These are phyloP conservation scores for Rhineura floridana DNA, from an alignment of 2,113 vertebrate genomes.

Conservation along the genomic window DNA sequence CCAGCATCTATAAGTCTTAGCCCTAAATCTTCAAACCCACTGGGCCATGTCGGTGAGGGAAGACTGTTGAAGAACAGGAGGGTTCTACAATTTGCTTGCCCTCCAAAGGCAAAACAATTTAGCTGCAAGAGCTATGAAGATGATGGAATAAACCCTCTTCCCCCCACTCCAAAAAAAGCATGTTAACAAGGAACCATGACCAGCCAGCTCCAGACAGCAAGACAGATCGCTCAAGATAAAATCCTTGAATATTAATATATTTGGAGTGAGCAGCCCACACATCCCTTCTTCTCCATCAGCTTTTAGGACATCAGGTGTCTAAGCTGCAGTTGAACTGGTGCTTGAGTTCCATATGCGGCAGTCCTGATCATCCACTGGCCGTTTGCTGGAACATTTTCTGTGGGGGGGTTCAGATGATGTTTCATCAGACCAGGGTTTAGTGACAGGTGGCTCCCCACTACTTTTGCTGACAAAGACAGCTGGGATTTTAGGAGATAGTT, in stretches of 20 bases:
- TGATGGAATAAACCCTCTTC: accelerated
- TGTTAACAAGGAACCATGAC: background rate
- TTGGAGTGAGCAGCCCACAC: slow-evolving; percentile 3
- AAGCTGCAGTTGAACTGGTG: slow-evolving; percentile 57
- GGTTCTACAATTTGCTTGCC: background rate
- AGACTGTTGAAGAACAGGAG: background rate
- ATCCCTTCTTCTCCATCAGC: background rate
- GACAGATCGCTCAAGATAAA: background rate
- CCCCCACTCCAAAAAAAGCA: background rate
- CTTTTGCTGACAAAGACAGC: slow-evolving; percentile 82
- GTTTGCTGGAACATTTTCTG: slow-evolving; percentile 72
- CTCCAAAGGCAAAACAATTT: background rate
- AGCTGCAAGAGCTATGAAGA: background rate
- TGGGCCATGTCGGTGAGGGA: background rate
- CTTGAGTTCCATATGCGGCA: slow-evolving; percentile 31
- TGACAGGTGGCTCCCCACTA: slow-evolving; percentile 72
- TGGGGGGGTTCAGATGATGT: slow-evolving; percentile 50
- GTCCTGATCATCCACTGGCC: slow-evolving; percentile 33
- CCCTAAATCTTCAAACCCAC: accelerated
- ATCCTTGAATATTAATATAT: slow-evolving; percentile 14
- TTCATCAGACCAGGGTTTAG: slow-evolving; percentile 20
- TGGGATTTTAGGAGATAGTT: slow-evolving; percentile 74
- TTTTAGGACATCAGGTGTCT: slow-evolving; percentile 11
- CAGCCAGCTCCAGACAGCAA: background rate
- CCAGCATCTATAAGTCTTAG: background rate